phyloP scores from a whole-genome alignment of 2,888 invertebrate genomes.

The Agrotis segetum region DNA sequence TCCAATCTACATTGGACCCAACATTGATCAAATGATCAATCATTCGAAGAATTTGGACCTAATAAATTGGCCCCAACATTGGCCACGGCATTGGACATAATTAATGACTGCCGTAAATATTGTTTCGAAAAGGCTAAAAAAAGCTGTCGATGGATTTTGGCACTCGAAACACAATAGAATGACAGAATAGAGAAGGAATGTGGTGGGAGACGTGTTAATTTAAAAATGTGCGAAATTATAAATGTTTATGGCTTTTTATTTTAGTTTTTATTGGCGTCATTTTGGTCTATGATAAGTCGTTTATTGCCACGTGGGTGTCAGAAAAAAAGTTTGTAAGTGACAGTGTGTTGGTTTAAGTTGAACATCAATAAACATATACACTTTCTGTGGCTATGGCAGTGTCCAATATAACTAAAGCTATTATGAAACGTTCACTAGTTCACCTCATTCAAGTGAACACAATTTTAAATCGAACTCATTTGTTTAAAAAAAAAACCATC shows the following conservation, averaged over 20 bases:
- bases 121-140: constrained; percentile 71
- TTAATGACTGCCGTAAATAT: constrained; percentile 79
- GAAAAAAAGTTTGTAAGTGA: background rate
- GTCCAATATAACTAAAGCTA: no score
- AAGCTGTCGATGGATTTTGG: constrained; percentile 66
- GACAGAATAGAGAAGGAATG: constrained; percentile 54
- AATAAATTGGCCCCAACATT: constrained; percentile 60
- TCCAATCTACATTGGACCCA: constrained; percentile 45
- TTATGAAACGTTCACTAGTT: no score
- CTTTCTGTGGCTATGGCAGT: no score
- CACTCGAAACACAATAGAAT: constrained; percentile 63
- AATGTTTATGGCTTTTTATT: constrained; percentile 47
- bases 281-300: constrained; percentile 19
- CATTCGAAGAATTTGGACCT: constrained; percentile 51
- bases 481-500: no score
- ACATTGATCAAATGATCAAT: constrained; percentile 51
- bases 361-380: background rate
- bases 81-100: constrained; percentile 65
- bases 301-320: constrained; percentile 40
- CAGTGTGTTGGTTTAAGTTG: background rate
- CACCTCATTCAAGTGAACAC: no score
- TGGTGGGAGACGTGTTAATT: constrained; percentile 76
- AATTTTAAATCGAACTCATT: no score
- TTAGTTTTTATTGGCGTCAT: constrained; percentile 43
- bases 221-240: constrained; percentile 58